phyloP scores from a whole-genome alignment of 2,113 vertebrate genomes.

The Xenopus borealis region DNA sequence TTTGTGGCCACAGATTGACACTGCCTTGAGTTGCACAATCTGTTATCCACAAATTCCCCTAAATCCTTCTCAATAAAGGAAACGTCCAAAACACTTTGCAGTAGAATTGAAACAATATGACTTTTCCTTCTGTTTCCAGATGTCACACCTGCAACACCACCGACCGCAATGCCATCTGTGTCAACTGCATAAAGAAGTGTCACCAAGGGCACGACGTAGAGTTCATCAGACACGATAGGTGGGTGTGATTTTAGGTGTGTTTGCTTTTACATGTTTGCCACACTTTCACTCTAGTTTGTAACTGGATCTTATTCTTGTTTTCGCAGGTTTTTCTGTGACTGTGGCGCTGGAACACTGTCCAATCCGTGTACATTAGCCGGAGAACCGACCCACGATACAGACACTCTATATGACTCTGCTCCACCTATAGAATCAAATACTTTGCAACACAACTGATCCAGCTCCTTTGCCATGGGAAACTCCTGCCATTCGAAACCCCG shows the following conservation, averaged over 20 bases:
- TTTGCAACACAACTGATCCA: constrained; percentile 96
- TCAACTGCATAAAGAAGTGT: constrained; percentile 99
- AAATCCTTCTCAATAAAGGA: too few species aligned
- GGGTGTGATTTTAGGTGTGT: neutral
- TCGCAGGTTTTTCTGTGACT: constrained; percentile 99
- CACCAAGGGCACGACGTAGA: constrained; percentile 99
- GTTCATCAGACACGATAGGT: constrained; percentile 99
- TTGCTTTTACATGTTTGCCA: too few species aligned
- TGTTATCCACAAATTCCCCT: too few species aligned
- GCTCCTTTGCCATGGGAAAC: constrained; percentile 69
- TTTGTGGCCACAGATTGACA: too few species aligned
- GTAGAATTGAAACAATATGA: neutral
- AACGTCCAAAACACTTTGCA: too few species aligned
- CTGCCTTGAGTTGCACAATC: too few species aligned
- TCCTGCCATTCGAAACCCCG: constrained; percentile 74
- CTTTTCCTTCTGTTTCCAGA: constrained; percentile 59
- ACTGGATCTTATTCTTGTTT: neutral
- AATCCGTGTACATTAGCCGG: constrained; percentile 98
- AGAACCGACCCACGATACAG: constrained; percentile 98
- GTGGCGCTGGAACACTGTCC: constrained; percentile 96
- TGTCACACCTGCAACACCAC: constrained; percentile 99
- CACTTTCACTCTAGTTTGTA: too few species aligned
- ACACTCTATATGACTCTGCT: constrained; percentile 98
- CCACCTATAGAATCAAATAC: constrained; percentile 99
- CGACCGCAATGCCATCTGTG: constrained; percentile 97